Evolutionary conservation across 1,140 invertebrate species (phyloP), one percentile per base, ranked within the genome.

Genomic region (Eulimnadia texana): DNA sequence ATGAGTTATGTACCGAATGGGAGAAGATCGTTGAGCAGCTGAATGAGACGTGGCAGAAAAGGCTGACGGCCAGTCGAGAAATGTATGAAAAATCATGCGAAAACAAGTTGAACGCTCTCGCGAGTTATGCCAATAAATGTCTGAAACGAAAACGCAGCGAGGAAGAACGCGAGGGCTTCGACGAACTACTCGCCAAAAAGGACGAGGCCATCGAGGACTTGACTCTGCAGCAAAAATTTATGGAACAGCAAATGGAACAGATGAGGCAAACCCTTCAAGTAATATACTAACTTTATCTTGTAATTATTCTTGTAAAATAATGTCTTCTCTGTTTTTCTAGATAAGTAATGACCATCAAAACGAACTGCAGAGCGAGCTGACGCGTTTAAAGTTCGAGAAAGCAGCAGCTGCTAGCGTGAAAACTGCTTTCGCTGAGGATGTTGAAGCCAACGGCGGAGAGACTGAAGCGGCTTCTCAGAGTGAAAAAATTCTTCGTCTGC

Each of bases 1-100:
- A 57, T 1, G 55, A 57, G 22, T 29, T 27, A 28, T 57, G 55
- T n/a, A 57, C 27, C n/a, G 55, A 57, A 57, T 57, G 55, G 55
- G 33, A n/a, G 33, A 20, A 57, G 27, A 16, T 57, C 13, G 16
- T 57, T 10, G 33, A 27, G 27, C 27, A 57, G 25, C 13, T 57
- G 55, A 33, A 57, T 22, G 22, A 13, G 19, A 28, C 55, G 2
- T 57, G 55, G 55, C 27, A 29, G 6, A 13, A 57, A 20, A 23
- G 55, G 11, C 33, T 29, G n/a, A 27, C 27, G 22, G 55, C 25
- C 2, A 57, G 24, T 3, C 25, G 33, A 27, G 55, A 23, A 11
- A 23, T 27, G 16, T 57, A 57, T n/a, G 55, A 57, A 22, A 33
- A 57, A 33, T 57, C 33, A 10, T 57, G 55, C 28, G 55, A 57